phyloP scores from a whole-genome alignment of 2,888 invertebrate species.

The Epistrophe grossulariae region DNA sequence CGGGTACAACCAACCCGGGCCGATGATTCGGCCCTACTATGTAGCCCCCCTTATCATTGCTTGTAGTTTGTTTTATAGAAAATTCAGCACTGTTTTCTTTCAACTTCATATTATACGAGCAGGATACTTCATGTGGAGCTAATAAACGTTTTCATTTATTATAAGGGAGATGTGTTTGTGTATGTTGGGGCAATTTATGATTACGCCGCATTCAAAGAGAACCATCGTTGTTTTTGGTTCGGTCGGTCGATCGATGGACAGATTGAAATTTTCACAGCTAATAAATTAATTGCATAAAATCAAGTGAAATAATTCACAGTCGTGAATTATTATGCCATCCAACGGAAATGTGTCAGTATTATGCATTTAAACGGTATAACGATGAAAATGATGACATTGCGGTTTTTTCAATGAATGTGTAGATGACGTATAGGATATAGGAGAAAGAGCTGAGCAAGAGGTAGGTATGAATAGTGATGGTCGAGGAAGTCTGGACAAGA shows the following conservation, averaged over 20 bases:
- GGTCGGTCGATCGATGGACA: slow-evolving; percentile 32
- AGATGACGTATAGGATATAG: not conserved
- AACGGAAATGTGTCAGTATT: slow-evolving; percentile 38
- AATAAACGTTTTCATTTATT: slow-evolving; percentile 3
- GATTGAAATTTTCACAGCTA: slow-evolving; percentile 78
- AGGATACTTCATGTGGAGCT: slow-evolving; percentile 1
- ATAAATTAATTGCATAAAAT: slow-evolving; percentile 77
- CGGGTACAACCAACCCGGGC: no score
- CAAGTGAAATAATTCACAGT: slow-evolving; percentile 62
- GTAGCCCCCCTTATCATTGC: not conserved
- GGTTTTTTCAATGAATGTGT: slow-evolving; percentile 9
- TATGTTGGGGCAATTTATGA: slow-evolving; percentile 51
- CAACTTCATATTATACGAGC: not conserved
- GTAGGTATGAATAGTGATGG: no score
- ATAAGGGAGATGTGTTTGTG: not conserved
- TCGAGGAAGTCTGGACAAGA: slow-evolving; percentile 1
- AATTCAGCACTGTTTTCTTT: not conserved
- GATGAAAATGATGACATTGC: slow-evolving; percentile 31
- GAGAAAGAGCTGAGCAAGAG: not conserved
- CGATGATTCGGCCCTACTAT: no score
- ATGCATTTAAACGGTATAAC: slow-evolving; percentile 28
- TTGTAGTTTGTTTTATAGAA: not conserved
- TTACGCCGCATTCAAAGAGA: slow-evolving; percentile 34
- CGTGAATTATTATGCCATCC: slow-evolving; percentile 48
- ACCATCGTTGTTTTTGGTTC: not conserved